These are phyloP conservation scores for Haliclystus octoradiatus DNA, from an alignment of 30 jellyfish, hydroid and myxozoan genomes.

Conservation along the genomic window DNA sequence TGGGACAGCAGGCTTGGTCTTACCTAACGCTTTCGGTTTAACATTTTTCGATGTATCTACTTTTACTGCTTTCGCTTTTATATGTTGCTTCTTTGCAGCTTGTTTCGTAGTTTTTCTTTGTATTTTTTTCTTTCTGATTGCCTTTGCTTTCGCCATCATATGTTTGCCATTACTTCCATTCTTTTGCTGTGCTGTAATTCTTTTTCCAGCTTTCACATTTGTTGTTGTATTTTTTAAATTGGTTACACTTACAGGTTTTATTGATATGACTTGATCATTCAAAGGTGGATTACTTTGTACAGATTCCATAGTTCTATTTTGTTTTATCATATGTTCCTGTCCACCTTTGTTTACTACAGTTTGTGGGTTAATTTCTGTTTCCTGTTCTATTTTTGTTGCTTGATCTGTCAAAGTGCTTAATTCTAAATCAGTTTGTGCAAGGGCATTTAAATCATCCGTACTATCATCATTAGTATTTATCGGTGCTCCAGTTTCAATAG, in stretches of 20 bases:
- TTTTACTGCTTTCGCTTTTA: not conserved
- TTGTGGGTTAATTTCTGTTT: slow-evolving; percentile 12
- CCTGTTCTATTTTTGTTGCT: not conserved
- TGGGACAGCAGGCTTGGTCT: not conserved
- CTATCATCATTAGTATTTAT: slow-evolving; percentile 14
- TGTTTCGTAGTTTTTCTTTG: not conserved
- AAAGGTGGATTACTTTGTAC: not conserved
- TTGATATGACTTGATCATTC: no score
- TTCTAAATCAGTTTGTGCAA: not conserved
- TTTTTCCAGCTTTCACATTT: not conserved
- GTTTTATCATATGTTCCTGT: not conserved
- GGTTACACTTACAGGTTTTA: no score
- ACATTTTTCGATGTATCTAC: not conserved
- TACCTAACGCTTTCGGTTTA: not conserved
- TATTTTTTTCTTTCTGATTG: not conserved
- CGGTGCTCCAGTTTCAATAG: not conserved
- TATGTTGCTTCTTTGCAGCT: not conserved
- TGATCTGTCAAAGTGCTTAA: not conserved
- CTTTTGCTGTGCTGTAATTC: not conserved
- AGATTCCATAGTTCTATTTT: not conserved
- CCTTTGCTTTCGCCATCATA: not conserved
- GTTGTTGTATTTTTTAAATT: not conserved
- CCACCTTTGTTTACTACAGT: not conserved
- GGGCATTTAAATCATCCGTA: slow-evolving; percentile 8
- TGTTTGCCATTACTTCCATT: not conserved